Base-by-base conservation (phyloP, 1,140 invertebrate species). In the Rhyacophila brunnea region DNA sequence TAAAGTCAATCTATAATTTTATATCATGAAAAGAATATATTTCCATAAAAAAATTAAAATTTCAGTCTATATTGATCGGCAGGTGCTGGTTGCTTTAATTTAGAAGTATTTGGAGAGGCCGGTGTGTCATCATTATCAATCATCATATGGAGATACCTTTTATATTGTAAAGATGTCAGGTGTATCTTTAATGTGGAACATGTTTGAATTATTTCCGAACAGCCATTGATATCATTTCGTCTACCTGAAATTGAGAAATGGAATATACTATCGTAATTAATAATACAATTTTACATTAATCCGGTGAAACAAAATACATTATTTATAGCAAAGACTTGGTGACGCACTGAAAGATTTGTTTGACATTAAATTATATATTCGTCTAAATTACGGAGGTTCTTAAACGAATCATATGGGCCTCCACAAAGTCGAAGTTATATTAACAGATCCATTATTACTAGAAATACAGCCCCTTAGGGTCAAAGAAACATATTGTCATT, bases 151-250 rank as follows among this genome's bases (percentile, higher is more conserved):
- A 58, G 11, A 34, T 35, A 63, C 15, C 38, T 59, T 20, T 58
- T 28, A 55, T 59, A 17, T 36, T 59, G 51, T 2, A 34, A 11
- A 5, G n/a, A 9, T 6, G 44, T 49, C 3, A 63, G 38, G 1
- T 44, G 5, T 17, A 63, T 55, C 13, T 63, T 51, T n/a, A 63
- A 19, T 2, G 19, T 1, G 15, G 20, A 14, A 56, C 61, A 63
- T 38, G 43, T 63, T 34, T 51, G 47, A 40, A 59, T 38, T 32
- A 63, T 56, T 47, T 54, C 50, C 10, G 28, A 19, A 35, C 61
- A 63, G 9, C 61, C 61, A 15, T n/a, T 18, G 18, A 50, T 40
- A 35, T 63, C 40, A n/a, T 42, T 14, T 7, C 28, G 47, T 14
- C 34, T 50, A 45, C 23, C 61, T 63, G 47, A 49, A 63, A 63